These are phyloP conservation scores for Dioctria rufipes DNA, from an alignment of 2,888 invertebrate genomes.

Conservation along the genomic window DNA sequence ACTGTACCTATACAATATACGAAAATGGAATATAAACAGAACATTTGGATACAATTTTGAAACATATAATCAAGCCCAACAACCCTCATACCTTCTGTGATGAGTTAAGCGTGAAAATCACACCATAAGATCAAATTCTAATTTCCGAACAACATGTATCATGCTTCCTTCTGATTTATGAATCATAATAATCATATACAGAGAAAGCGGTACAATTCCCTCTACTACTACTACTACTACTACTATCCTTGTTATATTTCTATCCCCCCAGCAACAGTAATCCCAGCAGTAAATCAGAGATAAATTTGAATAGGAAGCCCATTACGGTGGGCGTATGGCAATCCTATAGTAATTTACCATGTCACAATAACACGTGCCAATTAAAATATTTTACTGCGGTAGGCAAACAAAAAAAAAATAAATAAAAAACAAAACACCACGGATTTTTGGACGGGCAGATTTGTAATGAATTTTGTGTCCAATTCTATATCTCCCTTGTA, in stretches of 20 bases:
- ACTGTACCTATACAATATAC: too few relatives aligned
- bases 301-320: slow-evolving; percentile 50
- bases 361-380: slow-evolving; percentile 55
- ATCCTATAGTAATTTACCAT: slow-evolving; percentile 49
- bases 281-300: slow-evolving; percentile 46
- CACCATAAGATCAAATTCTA: slow-evolving; percentile 37
- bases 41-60: too few relatives aligned
- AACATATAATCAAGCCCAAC: too few relatives aligned
- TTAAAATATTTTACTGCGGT: slow-evolving; percentile 48
- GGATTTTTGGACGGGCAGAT: not conserved
- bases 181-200: not conserved
- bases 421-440: not conserved
- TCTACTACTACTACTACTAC: too few relatives aligned
- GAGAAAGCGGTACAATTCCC: not conserved
- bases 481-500: too few relatives aligned
- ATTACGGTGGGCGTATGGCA: slow-evolving; percentile 44
- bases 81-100: too few relatives aligned
- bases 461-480: slow-evolving; percentile 7
- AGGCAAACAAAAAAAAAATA: not conserved
- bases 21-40: too few relatives aligned
- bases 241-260: too few relatives aligned
- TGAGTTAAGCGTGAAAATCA: not conserved
- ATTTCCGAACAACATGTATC: slow-evolving; percentile 45
- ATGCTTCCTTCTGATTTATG: slow-evolving; percentile 37
- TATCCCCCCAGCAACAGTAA: slow-evolving; percentile 16